phyloP scores from a whole-genome alignment of 2,797 vertebrate species.

The Lagocephalus sceleratus region DNA sequence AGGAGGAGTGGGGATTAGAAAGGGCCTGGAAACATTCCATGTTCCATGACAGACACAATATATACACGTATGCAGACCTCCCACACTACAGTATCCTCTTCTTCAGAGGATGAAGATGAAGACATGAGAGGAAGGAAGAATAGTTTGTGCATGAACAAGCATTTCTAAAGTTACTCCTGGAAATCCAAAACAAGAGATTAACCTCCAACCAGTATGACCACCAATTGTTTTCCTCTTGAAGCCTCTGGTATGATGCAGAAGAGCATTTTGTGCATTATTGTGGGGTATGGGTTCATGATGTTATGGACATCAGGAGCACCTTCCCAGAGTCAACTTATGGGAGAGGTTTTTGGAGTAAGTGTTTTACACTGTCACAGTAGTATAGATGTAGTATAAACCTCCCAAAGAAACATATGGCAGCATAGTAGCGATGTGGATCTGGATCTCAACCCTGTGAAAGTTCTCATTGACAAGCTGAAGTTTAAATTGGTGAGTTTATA shows the following conservation, averaged over 20 bases:
- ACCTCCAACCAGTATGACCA: too few species aligned
- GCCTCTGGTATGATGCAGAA: too few species aligned
- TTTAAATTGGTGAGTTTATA: constrained; percentile 23
- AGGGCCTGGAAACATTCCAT: constrained; percentile 35
- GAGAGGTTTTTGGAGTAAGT: too few species aligned
- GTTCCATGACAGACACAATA: constrained; percentile 41
- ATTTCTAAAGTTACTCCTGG: too few species aligned
- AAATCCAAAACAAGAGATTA: too few species aligned
- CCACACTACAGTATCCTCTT: constrained; percentile 26
- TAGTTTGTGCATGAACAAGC: too few species aligned
- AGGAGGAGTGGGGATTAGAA: constrained; percentile 2
- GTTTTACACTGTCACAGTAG: not conserved
- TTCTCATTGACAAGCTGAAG: constrained; percentile 9
- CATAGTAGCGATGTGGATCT: not conserved
- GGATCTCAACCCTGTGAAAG: not conserved
- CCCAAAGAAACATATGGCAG: constrained; percentile 5
- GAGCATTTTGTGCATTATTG: too few species aligned
- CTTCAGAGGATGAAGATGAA: constrained; percentile 23
- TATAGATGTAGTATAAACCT: not conserved
- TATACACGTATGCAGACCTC: constrained; percentile 8
- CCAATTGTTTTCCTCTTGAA: too few species aligned
- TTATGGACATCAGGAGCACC: too few species aligned
- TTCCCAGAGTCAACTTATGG: too few species aligned
- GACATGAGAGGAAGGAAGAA: too few species aligned
- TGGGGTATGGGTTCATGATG: too few species aligned